Evolutionary conservation across 2,113 vertebrate species (phyloP).

Genomic region (Pimephales promelas): DNA sequence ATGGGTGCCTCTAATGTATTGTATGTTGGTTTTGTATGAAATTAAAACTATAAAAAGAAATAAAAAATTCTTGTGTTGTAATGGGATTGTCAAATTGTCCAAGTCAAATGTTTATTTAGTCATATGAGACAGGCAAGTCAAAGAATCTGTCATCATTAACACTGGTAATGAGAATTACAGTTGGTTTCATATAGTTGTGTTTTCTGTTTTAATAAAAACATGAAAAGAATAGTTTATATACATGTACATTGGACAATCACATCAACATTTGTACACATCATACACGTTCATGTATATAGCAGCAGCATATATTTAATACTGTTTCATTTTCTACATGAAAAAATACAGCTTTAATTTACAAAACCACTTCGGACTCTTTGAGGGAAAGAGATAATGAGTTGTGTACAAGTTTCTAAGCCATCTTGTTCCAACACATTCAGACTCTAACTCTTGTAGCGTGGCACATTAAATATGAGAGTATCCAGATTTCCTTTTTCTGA

Average conservation of each 20-base stretch:
- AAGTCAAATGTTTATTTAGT: conserved; percentile 4
- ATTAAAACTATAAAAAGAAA: conserved; percentile 63
- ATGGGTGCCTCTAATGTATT: neutral
- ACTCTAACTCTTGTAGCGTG: conserved; percentile 52
- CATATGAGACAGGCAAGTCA: neutral
- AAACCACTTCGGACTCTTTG: conserved; percentile 69
- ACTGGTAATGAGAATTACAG: conserved; percentile 22
- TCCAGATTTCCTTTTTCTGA: conserved; percentile 89
- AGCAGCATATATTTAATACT: conserved; percentile 80
- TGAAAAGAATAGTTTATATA: conserved; percentile 79
- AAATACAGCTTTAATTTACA: conserved; percentile 88
- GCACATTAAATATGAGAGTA: conserved; percentile 83
- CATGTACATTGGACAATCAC: conserved; percentile 78
- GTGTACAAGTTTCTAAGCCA: conserved; percentile 65
- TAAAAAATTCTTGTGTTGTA: neutral
- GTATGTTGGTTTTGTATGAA: conserved; percentile 22
- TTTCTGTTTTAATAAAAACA: conserved; percentile 82
- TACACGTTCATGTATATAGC: conserved; percentile 78
- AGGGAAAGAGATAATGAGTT: conserved; percentile 60
- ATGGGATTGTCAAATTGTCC: neutral
- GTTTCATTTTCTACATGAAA: conserved; percentile 81
- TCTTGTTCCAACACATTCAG: conserved; percentile 59
- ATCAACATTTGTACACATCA: conserved; percentile 80
- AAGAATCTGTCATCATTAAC: conserved; percentile 14
- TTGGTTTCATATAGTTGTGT: conserved; percentile 54